These are phyloP conservation scores for Bombylius major DNA, from an alignment of 2,888 invertebrate genomes.

Conservation along the genomic window DNA sequence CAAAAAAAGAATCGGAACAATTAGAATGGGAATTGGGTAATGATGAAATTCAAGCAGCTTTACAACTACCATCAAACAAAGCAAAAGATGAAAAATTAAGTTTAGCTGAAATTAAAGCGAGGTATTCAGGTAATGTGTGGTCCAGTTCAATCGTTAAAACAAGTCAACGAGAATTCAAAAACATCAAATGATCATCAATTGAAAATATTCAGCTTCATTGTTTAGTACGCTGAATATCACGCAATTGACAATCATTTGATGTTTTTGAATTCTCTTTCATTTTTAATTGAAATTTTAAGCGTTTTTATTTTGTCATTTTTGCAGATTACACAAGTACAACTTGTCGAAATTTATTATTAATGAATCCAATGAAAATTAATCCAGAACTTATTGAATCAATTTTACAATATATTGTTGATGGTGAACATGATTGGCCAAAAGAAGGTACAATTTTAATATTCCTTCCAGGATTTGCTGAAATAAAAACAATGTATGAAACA, in stretches of 20 bases:
- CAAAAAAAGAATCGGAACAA: slow-evolving; percentile 44
- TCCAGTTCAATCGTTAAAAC: too few relatives aligned
- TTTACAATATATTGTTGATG: slow-evolving; percentile 55
- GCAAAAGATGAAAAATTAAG: slow-evolving; percentile 60
- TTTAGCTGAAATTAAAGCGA: slow-evolving; percentile 49
- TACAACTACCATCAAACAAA: slow-evolving; percentile 44
- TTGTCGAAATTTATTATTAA: slow-evolving; percentile 60
- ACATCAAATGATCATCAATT: too few relatives aligned
- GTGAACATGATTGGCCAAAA: slow-evolving; percentile 43
- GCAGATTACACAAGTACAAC: slow-evolving; percentile 46
- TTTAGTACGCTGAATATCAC: too few relatives aligned
- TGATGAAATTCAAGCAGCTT: slow-evolving; percentile 44
- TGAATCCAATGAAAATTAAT: slow-evolving; percentile 67
- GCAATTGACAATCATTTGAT: background rate
- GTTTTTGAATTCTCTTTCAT: too few relatives aligned
- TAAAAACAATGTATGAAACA: slow-evolving; percentile 56
- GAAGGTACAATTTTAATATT: slow-evolving; percentile 67
- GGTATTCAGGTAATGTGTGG: slow-evolving; percentile 44
- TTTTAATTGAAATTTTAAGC: background rate
- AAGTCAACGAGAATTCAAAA: too few relatives aligned
- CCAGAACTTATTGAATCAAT: slow-evolving; percentile 61
- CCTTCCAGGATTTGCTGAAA: slow-evolving; percentile 68
- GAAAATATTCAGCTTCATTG: too few relatives aligned
- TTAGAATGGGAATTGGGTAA: slow-evolving; percentile 52
- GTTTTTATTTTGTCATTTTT: slow-evolving; percentile 7